Conservation (phyloP, 2,797 vertebrate genomes). For the Clamator glandarius region DNA sequence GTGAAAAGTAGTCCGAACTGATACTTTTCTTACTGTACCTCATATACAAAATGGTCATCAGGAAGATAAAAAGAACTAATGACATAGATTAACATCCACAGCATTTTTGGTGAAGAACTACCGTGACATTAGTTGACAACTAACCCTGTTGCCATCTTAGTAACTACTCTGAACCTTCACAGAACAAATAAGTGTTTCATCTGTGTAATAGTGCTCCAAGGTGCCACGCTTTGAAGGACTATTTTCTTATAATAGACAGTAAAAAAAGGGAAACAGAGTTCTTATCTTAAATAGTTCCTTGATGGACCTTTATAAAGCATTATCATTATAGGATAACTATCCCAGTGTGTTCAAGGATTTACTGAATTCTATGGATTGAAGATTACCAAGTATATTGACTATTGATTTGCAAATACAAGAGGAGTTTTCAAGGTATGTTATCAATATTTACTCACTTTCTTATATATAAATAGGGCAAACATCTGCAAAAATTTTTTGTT, state of each 20-base stretch:
- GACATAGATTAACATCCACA: rapidly evolving
- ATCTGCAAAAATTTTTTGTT: neutral
- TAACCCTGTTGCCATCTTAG: neutral
- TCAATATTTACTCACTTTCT: neutral
- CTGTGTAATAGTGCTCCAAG: neutral
- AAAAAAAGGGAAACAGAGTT: neutral
- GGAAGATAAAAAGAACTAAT: neutral
- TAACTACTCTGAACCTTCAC: neutral
- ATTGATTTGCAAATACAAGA: neutral
- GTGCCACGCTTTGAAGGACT: neutral
- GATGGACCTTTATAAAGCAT: neutral
- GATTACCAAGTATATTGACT: neutral
- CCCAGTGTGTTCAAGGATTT: neutral
- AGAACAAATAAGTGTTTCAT: neutral
- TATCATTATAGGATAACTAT: neutral
- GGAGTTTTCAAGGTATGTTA: neutral
- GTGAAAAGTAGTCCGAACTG: neutral
- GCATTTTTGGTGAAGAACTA: neutral
- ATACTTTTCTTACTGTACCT: neutral
- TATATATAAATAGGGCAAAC: neutral
- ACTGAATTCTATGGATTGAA: neutral
- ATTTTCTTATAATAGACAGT: neutral
- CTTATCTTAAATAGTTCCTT: neutral
- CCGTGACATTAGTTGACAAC: neutral
- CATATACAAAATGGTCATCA: neutral